Conservation (phyloP, 1,140 invertebrate genomes). For the Lineus longissimus region DNA sequence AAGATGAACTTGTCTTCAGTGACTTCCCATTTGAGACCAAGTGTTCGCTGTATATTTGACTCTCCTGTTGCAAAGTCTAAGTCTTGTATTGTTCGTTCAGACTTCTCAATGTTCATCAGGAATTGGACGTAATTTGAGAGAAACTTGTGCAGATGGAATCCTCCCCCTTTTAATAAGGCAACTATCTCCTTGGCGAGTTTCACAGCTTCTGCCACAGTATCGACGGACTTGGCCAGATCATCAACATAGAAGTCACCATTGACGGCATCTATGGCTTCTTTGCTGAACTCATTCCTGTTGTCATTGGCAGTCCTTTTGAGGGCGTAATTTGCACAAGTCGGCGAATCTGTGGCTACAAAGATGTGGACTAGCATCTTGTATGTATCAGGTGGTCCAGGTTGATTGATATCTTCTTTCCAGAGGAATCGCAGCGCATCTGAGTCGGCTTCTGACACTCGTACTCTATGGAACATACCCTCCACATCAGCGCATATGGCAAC, state of each 20-base stretch:
- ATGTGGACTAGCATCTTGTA: slow-evolving; percentile 20
- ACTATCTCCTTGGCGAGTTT: no score
- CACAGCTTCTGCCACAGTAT: background rate
- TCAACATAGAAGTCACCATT: slow-evolving; percentile 20
- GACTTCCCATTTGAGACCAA: slow-evolving; percentile 9
- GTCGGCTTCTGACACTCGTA: slow-evolving; percentile 13
- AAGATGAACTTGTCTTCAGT: no score
- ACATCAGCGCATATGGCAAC: slow-evolving; percentile 16
- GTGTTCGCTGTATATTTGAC: background rate
- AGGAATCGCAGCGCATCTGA: slow-evolving; percentile 12
- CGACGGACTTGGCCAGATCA: no score
- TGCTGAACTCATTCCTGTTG: no score
- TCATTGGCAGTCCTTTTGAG: slow-evolving; percentile 13
- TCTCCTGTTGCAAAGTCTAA: background rate
- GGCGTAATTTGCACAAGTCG: slow-evolving; percentile 14
- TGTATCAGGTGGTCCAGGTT: background rate
- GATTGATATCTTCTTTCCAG: slow-evolving; percentile 9
- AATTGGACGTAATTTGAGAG: slow-evolving; percentile 8
- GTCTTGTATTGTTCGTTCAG: background rate
- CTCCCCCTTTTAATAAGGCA: slow-evolving; percentile 6
- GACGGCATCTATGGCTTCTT: background rate
- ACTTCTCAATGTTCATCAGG: slow-evolving; percentile 5
- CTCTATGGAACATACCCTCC: slow-evolving; percentile 20
- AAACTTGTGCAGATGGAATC: slow-evolving; percentile 17
- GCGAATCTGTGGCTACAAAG: slow-evolving; percentile 15